Base-by-base conservation (phyloP, 1,140 invertebrate genomes). In the Melitaea cinxia region DNA sequence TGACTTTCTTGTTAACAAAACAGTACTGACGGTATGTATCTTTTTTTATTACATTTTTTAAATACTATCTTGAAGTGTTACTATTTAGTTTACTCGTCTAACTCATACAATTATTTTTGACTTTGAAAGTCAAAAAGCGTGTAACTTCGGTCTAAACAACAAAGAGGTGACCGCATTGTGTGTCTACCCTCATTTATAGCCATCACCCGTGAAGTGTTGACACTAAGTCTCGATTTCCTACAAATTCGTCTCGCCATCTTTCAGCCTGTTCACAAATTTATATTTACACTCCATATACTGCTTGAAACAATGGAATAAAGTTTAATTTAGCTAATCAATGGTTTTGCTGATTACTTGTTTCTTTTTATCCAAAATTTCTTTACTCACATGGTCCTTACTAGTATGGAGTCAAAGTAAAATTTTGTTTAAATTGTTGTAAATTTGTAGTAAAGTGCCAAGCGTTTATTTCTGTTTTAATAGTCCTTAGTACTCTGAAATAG, bases 211-310 rank as follows among this genome's bases (percentile, higher is more conserved):
- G 76, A 87, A 83, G 78, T 81, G 84, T 81, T 83, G 84, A 87
- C 82, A 83, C 78, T 85, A 81, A 87, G 82, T 59, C 78, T 37
- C 81, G 77, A 85, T 87, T 87, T 83, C 77, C 65, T 83, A 81
- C 80, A 75, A 63, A 73, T 81, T 79, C 67, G 75, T 73, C 58
- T 72, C 73, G 72, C 70, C 71, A 72, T 71, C 77, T 79, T 73
- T 75, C 65, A 54, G n/a, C 54, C 61, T 56, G 56, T 49, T 49
- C 39, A 56, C 45, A 30, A 57, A 37, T 14, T 57, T 57, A 57
- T 9, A 39, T 57, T 65, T 57, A 26, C 53, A 49, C 28, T 50
- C 15, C 14, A 37, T 2, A 37, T 33, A 50, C n/a, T 28, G 57
- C 54, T 68, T 73, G 68, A 50, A 1, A 14, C 35, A 49, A 64